Conservation (phyloP, 2,797 vertebrate species). For the Manis crassicaudata region DNA sequence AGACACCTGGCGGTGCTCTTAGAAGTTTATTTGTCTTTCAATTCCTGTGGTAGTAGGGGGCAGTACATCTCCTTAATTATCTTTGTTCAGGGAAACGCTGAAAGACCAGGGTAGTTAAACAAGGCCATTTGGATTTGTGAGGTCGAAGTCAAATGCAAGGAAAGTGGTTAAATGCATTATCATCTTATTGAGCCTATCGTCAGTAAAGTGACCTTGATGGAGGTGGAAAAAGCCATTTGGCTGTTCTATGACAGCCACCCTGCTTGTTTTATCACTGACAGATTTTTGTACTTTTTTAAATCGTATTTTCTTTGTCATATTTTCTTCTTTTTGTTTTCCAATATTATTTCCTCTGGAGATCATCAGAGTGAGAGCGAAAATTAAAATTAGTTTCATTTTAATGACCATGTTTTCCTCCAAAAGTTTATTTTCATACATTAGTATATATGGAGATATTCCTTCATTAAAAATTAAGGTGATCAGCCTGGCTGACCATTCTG, state of each 20-base stretch:
- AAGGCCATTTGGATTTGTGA: slow-evolving; percentile 86
- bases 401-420: slow-evolving; percentile 60
- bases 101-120: slow-evolving; percentile 87
- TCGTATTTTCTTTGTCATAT: slow-evolving; percentile 61
- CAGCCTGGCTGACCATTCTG: slow-evolving; percentile 63
- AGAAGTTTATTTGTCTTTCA: slow-evolving; percentile 88
- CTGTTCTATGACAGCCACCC: slow-evolving; percentile 88
- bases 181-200: slow-evolving; percentile 86
- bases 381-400: slow-evolving; percentile 37
- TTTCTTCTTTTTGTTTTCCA: slow-evolving; percentile 85
- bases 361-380: slow-evolving; percentile 63
- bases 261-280: slow-evolving; percentile 84
- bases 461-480: slow-evolving; percentile 78
- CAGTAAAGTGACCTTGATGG: slow-evolving; percentile 89
- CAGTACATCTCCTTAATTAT: slow-evolving; percentile 87
- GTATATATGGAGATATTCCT: slow-evolving; percentile 57
- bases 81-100: slow-evolving; percentile 86
- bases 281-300: slow-evolving; percentile 74
- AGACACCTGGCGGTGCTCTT: slow-evolving; percentile 86
- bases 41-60: slow-evolving; percentile 85
- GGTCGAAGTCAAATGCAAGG: slow-evolving; percentile 85
- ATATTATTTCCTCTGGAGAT: slow-evolving; percentile 77
- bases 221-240: slow-evolving; percentile 91
- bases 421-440: slow-evolving; percentile 63
- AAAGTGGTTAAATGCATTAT: slow-evolving; percentile 86